phyloP scores from a whole-genome alignment of 2,797 vertebrate genomes.

The Limosa lapponica region DNA sequence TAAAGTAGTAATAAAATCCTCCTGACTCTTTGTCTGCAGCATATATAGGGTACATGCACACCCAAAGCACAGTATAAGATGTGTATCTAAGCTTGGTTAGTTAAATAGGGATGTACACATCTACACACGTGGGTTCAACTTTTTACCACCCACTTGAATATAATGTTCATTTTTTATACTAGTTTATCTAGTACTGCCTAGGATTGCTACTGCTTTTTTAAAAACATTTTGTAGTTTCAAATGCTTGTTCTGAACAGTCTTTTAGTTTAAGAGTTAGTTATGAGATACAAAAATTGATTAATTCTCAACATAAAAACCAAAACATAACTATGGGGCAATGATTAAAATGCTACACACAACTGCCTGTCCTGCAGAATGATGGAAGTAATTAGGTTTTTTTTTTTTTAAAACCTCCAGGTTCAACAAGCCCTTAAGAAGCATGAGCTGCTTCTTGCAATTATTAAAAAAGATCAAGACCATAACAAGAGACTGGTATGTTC shows the following conservation, averaged over 20 bases:
- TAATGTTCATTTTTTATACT: neutral
- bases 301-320: neutral
- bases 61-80: neutral
- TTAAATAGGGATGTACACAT: neutral
- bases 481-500: slow-evolving; percentile 87
- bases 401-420: slow-evolving; percentile 78
- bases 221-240: neutral
- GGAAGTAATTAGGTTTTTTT: neutral
- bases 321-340: neutral
- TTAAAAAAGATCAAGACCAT: slow-evolving; percentile 89
- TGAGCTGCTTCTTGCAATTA: slow-evolving; percentile 85
- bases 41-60: neutral
- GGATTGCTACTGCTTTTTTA: neutral
- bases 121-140: fast-evolving
- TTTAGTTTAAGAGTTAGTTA: neutral
- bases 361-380: neutral
- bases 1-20: neutral
- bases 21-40: too few relatives aligned
- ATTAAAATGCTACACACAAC: neutral
- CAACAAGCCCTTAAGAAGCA: slow-evolving; percentile 89
- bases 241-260: neutral
- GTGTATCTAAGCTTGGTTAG: neutral
- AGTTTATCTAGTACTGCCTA: neutral
- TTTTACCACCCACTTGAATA: neutral
- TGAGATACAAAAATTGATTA: neutral